Conservation (phyloP, 1,140 invertebrate species). For the Oreohelix idahoensis region DNA sequence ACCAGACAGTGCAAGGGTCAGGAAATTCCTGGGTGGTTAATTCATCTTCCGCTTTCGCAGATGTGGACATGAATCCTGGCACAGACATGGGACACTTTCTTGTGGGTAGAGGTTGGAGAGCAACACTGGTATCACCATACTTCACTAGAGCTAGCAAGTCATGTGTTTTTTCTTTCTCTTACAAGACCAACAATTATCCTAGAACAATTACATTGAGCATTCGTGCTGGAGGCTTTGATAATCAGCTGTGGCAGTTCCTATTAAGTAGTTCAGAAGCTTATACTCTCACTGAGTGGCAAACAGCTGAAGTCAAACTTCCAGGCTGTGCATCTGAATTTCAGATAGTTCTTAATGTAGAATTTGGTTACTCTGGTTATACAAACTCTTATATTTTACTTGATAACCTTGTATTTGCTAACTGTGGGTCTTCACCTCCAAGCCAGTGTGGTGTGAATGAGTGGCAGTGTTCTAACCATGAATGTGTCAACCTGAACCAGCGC, state of each 20-base stretch:
- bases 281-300: constrained; percentile 52
- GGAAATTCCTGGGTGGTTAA: constrained; percentile 22
- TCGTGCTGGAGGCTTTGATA: constrained; percentile 73
- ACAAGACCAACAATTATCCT: constrained; percentile 53
- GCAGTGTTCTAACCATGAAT: constrained; percentile 70
- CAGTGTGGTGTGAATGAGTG: constrained; percentile 66
- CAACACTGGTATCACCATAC: constrained; percentile 58
- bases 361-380: constrained; percentile 36
- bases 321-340: constrained; percentile 63
- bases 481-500: constrained; percentile 53
- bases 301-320: constrained; percentile 72
- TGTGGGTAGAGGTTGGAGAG: constrained; percentile 40
- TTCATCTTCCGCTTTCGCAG: constrained; percentile 55
- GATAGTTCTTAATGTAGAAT: constrained; percentile 56
- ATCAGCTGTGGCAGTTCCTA: constrained; percentile 38
- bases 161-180: constrained; percentile 66
- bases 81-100: constrained; percentile 56
- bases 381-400: constrained; percentile 71
- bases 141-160: constrained; percentile 57
- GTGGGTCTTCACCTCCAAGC: constrained; percentile 49
- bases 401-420: constrained; percentile 83
- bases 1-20: constrained; percentile 30
- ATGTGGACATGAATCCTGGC: constrained; percentile 57
- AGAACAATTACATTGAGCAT: constrained; percentile 53
- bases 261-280: constrained; percentile 5